Percentiles rank a stretch among this genome's conserved stretches.
phyloP scores from a whole-genome alignment of 2,797 vertebrate species.

The Otolemur crassicaudatus region DNA sequence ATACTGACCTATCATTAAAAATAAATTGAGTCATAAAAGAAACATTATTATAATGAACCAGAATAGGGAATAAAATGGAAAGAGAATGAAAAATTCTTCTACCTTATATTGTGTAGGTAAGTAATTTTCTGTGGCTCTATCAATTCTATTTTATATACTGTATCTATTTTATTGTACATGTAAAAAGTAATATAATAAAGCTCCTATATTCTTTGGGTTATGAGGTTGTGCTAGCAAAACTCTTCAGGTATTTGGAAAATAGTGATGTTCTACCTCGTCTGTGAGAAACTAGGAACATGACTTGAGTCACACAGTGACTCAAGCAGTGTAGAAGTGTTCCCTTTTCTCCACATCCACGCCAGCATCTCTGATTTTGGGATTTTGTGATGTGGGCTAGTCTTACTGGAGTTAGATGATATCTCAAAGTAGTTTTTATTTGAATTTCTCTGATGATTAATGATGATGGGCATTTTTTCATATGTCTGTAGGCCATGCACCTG shows the following conservation, averaged over 20 bases:
- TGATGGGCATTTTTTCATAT: too few species aligned
- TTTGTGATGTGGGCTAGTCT: too few species aligned
- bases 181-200: not conserved
- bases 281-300: not conserved
- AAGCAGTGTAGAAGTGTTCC: too few species aligned
- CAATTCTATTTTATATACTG: not conserved
- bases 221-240: slow-evolving; percentile 20
- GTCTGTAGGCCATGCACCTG: too few species aligned
- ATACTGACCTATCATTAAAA: not conserved
- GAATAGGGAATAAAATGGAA: not conserved
- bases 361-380: too few species aligned
- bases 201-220: not conserved
- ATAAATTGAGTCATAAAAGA: not conserved
- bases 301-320: not conserved
- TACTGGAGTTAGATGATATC: too few species aligned
- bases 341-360: too few species aligned
- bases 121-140: slow-evolving; percentile 39
- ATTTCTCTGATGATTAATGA: too few species aligned
- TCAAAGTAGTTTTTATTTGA: too few species aligned
- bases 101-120: slow-evolving; percentile 32
- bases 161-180: not conserved
- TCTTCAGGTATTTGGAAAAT: not conserved
- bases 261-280: not conserved
- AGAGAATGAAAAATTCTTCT: slow-evolving; percentile 41
- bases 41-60: slow-evolving; percentile 18